Conservation (phyloP, 2,113 vertebrate genomes). For the Ceyx margarethae region DNA sequence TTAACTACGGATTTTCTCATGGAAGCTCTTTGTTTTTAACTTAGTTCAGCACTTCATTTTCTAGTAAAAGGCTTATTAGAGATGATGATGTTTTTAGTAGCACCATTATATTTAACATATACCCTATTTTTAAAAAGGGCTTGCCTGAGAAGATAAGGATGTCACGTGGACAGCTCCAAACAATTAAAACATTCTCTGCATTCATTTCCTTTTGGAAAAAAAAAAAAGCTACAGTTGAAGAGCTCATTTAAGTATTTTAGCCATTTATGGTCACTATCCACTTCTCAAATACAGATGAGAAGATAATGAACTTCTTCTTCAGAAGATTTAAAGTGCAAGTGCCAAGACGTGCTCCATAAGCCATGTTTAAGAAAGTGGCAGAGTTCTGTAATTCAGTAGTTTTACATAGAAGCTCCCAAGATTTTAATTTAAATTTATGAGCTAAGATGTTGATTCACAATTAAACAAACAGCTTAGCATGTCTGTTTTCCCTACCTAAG, state of each 20-base stretch:
- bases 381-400: neutral
- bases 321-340: neutral
- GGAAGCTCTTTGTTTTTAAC: neutral
- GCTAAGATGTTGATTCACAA: neutral
- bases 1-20: neutral
- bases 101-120: neutral
- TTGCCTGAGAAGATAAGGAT: conserved; percentile 35
- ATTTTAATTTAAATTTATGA: neutral
- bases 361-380: neutral
- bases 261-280: conserved; percentile 38
- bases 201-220: conserved; percentile 30
- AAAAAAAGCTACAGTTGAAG: neutral
- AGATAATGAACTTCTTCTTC: neutral
- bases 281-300: neutral
- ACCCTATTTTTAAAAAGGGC: conserved; percentile 9
- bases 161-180: conserved; percentile 7
- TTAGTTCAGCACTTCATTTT: neutral
- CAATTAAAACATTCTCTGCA: conserved; percentile 52
- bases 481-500: neutral
- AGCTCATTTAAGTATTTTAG: conserved; percentile 21
- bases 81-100: neutral
- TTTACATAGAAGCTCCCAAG: neutral
- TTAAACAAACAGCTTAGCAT: neutral
- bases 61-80: neutral
- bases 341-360: neutral